A percentile compares a stretch with the other conserved stretches of the same genome.
Conservation (phyloP, 1,140 invertebrate genomes). For the Melitaea cinxia region DNA sequence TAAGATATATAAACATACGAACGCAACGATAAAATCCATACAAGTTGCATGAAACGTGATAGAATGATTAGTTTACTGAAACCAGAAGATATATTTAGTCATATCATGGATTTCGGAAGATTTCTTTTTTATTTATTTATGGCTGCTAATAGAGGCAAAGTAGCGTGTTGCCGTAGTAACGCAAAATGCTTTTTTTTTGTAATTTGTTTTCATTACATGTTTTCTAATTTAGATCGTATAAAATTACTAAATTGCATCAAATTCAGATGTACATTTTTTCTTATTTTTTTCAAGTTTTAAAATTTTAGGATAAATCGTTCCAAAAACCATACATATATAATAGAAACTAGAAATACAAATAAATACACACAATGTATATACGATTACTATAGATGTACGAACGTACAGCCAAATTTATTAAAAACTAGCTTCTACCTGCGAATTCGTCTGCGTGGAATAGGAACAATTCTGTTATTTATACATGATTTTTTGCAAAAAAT, state of each 20-base stretch:
- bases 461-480: no score
- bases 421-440: no score
- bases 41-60: slow-evolving; percentile 68
- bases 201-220: no score
- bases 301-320: neutral
- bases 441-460: no score
- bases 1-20: slow-evolving; percentile 42
- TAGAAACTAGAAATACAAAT: neutral
- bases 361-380: neutral
- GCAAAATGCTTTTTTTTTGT: no score
- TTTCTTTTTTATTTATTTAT: neutral
- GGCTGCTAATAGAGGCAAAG: neutral
- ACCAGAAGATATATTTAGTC: slow-evolving; percentile 46
- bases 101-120: slow-evolving; percentile 40
- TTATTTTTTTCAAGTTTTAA: neutral
- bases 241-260: neutral
- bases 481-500: neutral
- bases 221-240: neutral
- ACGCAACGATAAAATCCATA: slow-evolving; percentile 56
- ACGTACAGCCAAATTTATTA: neutral
- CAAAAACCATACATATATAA: neutral
- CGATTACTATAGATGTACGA: neutral
- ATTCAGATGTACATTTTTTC: neutral
- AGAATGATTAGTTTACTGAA: slow-evolving; percentile 61
- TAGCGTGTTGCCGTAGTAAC: neutral